Evolutionary conservation across 2,113 vertebrate genomes (phyloP).

Genomic region (Chunga burmeisteri): DNA sequence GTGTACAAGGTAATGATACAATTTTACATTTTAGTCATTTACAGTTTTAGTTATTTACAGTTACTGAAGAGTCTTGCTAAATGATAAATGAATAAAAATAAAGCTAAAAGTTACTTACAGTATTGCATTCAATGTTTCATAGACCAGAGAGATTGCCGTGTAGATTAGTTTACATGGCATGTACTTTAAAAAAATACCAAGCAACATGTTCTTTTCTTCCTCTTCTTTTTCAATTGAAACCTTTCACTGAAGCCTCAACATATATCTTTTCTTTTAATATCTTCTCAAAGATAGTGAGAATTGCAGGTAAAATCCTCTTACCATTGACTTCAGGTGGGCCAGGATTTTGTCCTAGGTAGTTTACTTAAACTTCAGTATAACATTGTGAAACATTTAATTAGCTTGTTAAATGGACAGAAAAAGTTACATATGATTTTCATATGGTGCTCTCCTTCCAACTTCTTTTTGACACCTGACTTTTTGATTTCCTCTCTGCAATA

Average conservation of each 20-base stretch:
- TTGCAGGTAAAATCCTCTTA: not conserved
- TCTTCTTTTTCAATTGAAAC: not conserved
- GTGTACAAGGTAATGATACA: not conserved
- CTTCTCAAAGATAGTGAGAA: not conserved
- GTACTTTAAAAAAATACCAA: not conserved
- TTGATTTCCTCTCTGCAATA: not conserved
- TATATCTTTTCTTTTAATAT: not conserved
- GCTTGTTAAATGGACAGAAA: not conserved
- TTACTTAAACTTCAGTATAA: not conserved
- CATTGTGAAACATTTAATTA: not conserved
- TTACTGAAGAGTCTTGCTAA: not conserved
- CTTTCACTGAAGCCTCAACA: not conserved
- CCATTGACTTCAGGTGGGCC: not conserved
- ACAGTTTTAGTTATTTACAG: not conserved
- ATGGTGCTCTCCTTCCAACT: constrained; percentile 50
- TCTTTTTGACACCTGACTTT: not conserved
- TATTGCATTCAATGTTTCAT: not conserved
- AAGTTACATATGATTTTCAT: constrained; percentile 36
- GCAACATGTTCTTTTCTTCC: not conserved
- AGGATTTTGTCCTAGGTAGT: not conserved
- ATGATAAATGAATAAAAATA: not conserved
- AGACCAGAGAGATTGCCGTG: not conserved
- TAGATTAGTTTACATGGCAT: not conserved
- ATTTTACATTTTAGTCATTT: not conserved
- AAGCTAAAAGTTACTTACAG: not conserved